phyloP scores from a whole-genome alignment of 2,888 invertebrate genomes.

The Cataglyphis rosenhaueri region DNA sequence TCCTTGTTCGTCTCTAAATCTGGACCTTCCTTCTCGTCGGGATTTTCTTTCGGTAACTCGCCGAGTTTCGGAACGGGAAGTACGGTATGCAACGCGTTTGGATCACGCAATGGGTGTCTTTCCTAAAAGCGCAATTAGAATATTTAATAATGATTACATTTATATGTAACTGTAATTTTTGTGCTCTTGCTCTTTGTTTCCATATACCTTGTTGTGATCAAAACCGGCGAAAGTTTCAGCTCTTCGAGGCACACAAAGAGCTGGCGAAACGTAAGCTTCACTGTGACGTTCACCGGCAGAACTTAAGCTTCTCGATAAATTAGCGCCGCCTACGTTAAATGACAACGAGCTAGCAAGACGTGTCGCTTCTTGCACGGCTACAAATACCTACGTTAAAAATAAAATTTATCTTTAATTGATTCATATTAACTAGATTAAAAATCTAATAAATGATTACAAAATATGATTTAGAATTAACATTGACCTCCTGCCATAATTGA shows the following conservation, averaged over 20 bases:
- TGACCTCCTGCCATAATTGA: constrained; percentile 93
- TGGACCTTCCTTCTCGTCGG: constrained; percentile 73
- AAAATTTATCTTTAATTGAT: neutral
- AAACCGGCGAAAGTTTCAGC: constrained; percentile 99
- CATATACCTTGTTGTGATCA: constrained; percentile 87
- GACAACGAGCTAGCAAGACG: constrained; percentile 91
- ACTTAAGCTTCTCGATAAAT: constrained; percentile 95
- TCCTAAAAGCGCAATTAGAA: constrained; percentile 70
- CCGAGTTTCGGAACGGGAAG: constrained; percentile 75
- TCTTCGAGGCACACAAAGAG: constrained; percentile 91
- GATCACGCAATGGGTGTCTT: constrained; percentile 81
- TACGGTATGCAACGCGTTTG: constrained; percentile 74
- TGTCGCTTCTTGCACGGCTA: constrained; percentile 89
- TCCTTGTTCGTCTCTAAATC: constrained; percentile 85
- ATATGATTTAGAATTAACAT: constrained; percentile 15
- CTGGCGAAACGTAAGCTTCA: constrained; percentile 93
- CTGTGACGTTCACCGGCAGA: constrained; percentile 97
- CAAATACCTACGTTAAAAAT: constrained; percentile 75
- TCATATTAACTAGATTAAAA: neutral
- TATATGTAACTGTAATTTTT: neutral
- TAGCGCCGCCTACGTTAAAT: constrained; percentile 89
- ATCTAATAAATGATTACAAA: neutral
- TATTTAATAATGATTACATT: constrained; percentile 23
- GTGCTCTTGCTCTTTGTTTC: neutral
- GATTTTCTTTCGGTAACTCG: constrained; percentile 71